Evolutionary conservation across 1,140 invertebrate species (phyloP).

Genomic region (Trichonephila inaurata): DNA sequence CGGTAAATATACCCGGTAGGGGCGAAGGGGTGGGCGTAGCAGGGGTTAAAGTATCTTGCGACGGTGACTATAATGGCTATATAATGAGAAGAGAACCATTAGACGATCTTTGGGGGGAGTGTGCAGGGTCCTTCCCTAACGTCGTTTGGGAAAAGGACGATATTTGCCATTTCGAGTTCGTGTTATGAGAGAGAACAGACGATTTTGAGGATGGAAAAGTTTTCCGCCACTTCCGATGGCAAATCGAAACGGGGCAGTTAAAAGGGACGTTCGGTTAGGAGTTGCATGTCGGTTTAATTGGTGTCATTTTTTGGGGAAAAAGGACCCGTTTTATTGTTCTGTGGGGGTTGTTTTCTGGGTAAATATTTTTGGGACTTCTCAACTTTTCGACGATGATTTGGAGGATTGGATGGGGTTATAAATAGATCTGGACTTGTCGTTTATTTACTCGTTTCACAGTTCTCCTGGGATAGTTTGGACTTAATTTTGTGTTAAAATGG

Average conservation of each 20-base stretch:
- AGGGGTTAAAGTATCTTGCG: constrained; percentile 35
- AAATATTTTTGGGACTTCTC: neutral
- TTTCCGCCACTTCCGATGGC: constrained; percentile 3
- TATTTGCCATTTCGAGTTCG: constrained; percentile 46
- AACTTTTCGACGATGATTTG: neutral
- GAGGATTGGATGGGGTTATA: constrained; percentile 4
- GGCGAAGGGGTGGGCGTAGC: neutral
- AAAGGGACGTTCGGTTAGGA: neutral
- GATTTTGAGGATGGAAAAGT: constrained; percentile 15
- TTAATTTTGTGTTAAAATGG: neutral
- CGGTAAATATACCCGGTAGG: constrained; percentile 58
- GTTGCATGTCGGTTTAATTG: constrained; percentile 26
- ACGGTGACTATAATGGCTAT: constrained; percentile 40
- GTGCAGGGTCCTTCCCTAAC: neutral
- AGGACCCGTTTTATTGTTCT: constrained; percentile 30
- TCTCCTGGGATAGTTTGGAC: neutral
- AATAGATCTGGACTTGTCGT: constrained; percentile 7
- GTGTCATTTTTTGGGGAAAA: constrained; percentile 14
- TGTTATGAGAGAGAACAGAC: neutral
- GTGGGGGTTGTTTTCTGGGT: neutral
- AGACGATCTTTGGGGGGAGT: neutral
- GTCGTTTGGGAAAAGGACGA: constrained; percentile 31
- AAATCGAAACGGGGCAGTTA: constrained; percentile 1
- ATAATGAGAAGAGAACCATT: constrained; percentile 64
- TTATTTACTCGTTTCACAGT: neutral